Evolutionary conservation across 1,140 invertebrate genomes (phyloP).

Genomic region (Trichogramma pretiosum): DNA sequence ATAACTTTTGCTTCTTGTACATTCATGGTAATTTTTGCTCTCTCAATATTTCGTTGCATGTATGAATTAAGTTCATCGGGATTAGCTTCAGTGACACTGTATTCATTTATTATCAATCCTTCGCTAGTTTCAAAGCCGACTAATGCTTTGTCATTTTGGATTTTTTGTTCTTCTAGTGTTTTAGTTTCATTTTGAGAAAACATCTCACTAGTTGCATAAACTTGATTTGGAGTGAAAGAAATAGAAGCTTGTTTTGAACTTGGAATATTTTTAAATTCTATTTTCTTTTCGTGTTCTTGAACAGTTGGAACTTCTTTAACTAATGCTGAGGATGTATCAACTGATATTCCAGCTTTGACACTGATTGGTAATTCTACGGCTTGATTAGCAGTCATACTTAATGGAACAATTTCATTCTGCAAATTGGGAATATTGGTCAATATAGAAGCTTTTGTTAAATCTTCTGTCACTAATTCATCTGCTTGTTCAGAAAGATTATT

Average conservation of each 20-base stretch:
- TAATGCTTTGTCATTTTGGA: no score
- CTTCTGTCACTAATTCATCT: no score
- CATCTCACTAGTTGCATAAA: slow-evolving; percentile 53
- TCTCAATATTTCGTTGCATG: slow-evolving; percentile 22
- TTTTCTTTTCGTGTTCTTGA: slow-evolving; percentile 50
- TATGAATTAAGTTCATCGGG: slow-evolving; percentile 21
- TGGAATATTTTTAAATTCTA: slow-evolving; percentile 35
- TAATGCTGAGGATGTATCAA: slow-evolving; percentile 48
- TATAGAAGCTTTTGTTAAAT: slow-evolving; percentile 28
- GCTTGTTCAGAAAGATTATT: no score
- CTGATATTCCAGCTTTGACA: slow-evolving; percentile 46
- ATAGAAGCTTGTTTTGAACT: slow-evolving; percentile 41
- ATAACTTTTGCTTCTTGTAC: slow-evolving; percentile 57
- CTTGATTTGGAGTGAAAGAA: slow-evolving; percentile 49
- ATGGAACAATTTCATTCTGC: slow-evolving; percentile 45
- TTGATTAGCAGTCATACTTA: slow-evolving; percentile 46
- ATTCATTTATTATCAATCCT: slow-evolving; percentile 53
- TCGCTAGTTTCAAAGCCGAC: no score
- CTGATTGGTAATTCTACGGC: slow-evolving; percentile 38
- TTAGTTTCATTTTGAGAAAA: slow-evolving; percentile 45
- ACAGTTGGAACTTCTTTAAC: slow-evolving; percentile 43
- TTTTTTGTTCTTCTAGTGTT: slow-evolving; percentile 47
- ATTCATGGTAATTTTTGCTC: slow-evolving; percentile 47
- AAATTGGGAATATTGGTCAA: slow-evolving; percentile 38
- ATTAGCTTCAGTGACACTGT: slow-evolving; percentile 30